A percentile compares a stretch with the other conserved stretches of the same genome.
These are phyloP conservation scores for Scaptomyza caliginosa DNA, from an alignment of 2,888 invertebrate species.

Conservation along the genomic window DNA sequence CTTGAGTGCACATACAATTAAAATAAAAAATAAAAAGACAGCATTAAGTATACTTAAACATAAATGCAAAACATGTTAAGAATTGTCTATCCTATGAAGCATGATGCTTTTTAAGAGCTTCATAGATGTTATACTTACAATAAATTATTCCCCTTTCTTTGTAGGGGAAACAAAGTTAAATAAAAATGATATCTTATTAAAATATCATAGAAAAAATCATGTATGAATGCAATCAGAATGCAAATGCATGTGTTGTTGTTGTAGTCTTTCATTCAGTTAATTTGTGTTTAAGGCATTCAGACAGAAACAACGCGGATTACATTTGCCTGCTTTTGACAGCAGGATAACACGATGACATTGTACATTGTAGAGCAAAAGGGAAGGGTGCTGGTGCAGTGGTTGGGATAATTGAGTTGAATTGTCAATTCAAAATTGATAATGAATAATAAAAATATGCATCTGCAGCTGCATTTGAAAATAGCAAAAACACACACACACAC, in stretches of 20 bases:
- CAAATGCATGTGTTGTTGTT: slow-evolving; percentile 2
- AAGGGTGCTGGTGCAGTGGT: background rate
- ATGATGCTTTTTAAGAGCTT: too few relatives aligned
- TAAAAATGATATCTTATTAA: too few relatives aligned
- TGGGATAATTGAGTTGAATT: slow-evolving; percentile 26
- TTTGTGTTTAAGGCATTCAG: slow-evolving; percentile 23
- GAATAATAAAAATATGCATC: slow-evolving; percentile 12
- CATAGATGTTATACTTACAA: too few relatives aligned
- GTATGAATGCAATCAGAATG: slow-evolving; percentile 1
- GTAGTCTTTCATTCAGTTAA: slow-evolving; percentile 14
- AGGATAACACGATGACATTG: slow-evolving; percentile 7
- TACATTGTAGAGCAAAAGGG: background rate
- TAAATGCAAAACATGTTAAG: too few relatives aligned
- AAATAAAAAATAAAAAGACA: background rate
- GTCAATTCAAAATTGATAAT: slow-evolving; percentile 27
- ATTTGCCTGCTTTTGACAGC: slow-evolving; percentile 53
- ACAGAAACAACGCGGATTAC: slow-evolving; percentile 3
- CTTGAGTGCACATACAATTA: background rate
- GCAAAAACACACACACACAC: background rate
- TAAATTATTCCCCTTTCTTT: too few relatives aligned
- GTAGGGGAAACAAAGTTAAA: too few relatives aligned
- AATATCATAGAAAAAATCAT: too few relatives aligned
- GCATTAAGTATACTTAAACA: too few relatives aligned
- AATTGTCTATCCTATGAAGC: too few relatives aligned
- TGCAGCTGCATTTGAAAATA: background rate